Evolutionary conservation across 2,797 vertebrate species (phyloP), one percentile per base, ranked within the genome.

Genomic region (Staurois parvus): DNA sequence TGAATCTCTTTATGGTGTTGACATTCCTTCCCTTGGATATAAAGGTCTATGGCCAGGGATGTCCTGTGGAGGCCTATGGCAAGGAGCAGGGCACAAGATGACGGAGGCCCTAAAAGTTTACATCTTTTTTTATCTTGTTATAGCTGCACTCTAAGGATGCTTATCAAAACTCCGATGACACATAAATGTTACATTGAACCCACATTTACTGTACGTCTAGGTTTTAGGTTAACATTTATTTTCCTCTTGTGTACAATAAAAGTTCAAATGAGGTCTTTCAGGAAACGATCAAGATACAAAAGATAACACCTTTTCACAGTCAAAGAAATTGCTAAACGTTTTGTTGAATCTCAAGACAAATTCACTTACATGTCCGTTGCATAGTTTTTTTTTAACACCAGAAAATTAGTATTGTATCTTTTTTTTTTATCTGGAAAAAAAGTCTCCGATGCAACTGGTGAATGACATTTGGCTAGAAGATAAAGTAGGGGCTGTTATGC

Each of bases 371-470:
- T 3, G 11, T 67, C 30, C 45, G 10, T 2, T 40, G 21, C 45
- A 37, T 15, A 66, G 0, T 76, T 77, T 45, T 29, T 45, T 67
- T 45, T 24, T 45, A 79, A 68, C 45, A 48, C 2, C 37, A 67
- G 68, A 81, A 72, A 30, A 72, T 72, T 62, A 81, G 69, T 24
- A 73, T 56, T 81, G 12, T 68, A 34, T 69, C 45, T 52, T 12
- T 48, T 56, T 76, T 69, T 29, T 68, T 40, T 59, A n/a, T n/a
- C n/a, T n/a, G n/a, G 64, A 24, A 17, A 59, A 37, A 56, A 52
- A 45, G 30, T 28, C 12, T 19, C 34, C 30, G 21, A 11, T 28
- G 19, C 32, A 67, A 67, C 2, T 4, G 56, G 45, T 84, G 12
- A 72, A 26, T 70, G 66, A 74, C 73, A 29, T 32, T 40, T 24